A percentile compares a stretch with the other conserved stretches of the same genome.
These are phyloP conservation scores for Willowsia nigromaculata DNA, from an alignment of 2,888 invertebrate species.

Conservation along the genomic window DNA sequence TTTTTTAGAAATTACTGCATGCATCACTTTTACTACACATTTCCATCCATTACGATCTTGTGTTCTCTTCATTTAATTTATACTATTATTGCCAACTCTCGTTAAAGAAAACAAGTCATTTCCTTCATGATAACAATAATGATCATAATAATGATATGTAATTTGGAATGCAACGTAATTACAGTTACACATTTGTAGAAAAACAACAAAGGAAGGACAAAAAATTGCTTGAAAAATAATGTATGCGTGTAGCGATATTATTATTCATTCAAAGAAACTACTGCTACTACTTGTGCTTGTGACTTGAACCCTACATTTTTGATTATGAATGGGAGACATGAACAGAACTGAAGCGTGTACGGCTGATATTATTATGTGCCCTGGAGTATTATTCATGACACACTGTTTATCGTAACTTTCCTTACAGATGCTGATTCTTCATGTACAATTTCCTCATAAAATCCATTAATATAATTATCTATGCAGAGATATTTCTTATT, in stretches of 20 bases:
- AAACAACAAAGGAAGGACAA: neutral
- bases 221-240: neutral
- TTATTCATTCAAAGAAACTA: slow-evolving; percentile 18
- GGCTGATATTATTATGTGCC: neutral
- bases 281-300: neutral
- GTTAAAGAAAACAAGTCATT: slow-evolving; percentile 62
- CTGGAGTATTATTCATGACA: slow-evolving; percentile 28
- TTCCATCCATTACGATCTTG: neutral
- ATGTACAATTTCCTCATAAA: neutral
- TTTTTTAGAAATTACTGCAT: slow-evolving; percentile 22
- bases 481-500: neutral
- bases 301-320: neutral
- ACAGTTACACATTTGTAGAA: slow-evolving; percentile 39
- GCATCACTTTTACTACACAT: slow-evolving; percentile 3
- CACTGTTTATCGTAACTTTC: neutral
- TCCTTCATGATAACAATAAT: slow-evolving; percentile 41
- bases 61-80: slow-evolving; percentile 16
- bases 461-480: neutral
- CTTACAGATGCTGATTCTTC: neutral
- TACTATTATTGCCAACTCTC: slow-evolving; percentile 28
- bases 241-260: neutral
- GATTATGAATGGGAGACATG: neutral
- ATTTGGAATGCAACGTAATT: slow-evolving; percentile 51
- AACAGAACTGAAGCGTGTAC: neutral
- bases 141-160: slow-evolving; percentile 26